Evolutionary conservation across 2,113 vertebrate genomes (phyloP).

Genomic region (Sisor rabdophorus): DNA sequence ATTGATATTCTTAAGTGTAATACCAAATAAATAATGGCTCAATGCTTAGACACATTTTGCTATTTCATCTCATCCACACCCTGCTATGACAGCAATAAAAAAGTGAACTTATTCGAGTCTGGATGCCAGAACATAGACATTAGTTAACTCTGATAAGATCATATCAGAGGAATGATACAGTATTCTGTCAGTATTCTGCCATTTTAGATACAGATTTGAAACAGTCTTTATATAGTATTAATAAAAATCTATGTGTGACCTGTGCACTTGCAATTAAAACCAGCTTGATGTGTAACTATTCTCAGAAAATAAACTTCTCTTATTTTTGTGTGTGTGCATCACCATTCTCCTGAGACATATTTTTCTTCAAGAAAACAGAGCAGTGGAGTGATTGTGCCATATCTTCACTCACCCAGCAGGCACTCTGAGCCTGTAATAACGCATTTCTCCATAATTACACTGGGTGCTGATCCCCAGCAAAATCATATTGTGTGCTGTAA

Average conservation of each 20-base stretch:
- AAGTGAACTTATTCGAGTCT: conserved; percentile 7
- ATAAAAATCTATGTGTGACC: not conserved
- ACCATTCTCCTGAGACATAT: not conserved
- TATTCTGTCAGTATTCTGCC: not conserved
- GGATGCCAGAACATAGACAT: not conserved
- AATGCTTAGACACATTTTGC: not conserved
- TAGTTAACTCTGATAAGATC: conserved; percentile 3
- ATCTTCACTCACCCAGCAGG: not conserved
- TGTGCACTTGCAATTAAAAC: not conserved
- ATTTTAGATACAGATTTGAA: not conserved
- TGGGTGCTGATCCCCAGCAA: conserved; percentile 21
- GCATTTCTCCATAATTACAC: conserved; percentile 33
- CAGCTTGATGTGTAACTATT: not conserved
- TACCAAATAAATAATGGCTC: not conserved
- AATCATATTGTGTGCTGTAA: conserved; percentile 30
- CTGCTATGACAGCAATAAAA: not conserved
- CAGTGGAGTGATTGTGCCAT: not conserved
- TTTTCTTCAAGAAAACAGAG: not conserved
- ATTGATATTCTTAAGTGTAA: not conserved
- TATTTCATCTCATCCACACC: not conserved
- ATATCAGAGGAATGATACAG: not conserved
- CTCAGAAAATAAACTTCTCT: not conserved
- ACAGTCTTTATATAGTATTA: not conserved
- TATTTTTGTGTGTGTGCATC: not conserved
- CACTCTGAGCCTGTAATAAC: not conserved